A percentile compares a stretch with the other conserved stretches of the same genome.
phyloP scores from a whole-genome alignment of 2,113 vertebrate genomes.

The Shinisaurus crocodilurus region DNA sequence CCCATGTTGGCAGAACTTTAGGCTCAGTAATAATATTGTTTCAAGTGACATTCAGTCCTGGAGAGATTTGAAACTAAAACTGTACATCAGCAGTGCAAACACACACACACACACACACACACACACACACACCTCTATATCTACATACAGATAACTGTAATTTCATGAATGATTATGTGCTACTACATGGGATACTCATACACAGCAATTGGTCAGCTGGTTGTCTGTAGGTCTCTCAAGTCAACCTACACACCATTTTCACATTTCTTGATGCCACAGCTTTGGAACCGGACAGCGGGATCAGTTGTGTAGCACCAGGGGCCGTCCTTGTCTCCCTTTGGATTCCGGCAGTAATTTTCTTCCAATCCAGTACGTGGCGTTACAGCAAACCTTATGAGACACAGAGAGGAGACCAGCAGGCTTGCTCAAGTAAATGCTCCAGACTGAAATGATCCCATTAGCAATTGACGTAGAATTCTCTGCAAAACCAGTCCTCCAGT shows the following conservation, averaged over 20 bases:
- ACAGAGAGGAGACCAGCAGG: not conserved
- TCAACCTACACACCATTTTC: constrained; percentile 79
- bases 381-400: constrained; percentile 84
- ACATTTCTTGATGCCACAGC: constrained; percentile 90
- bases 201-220: not conserved
- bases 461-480: not conserved
- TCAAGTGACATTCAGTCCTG: not conserved
- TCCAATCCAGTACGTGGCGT: constrained; percentile 86
- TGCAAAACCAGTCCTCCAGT: not conserved
- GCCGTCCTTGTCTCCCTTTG: constrained; percentile 86
- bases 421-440: not conserved
- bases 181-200: too few species aligned
- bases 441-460: not conserved
- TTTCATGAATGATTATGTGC: not conserved
- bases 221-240: not conserved
- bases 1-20: not conserved
- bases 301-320: constrained; percentile 95
- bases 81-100: not conserved
- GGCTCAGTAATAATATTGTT: not conserved
- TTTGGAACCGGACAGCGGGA: constrained; percentile 84
- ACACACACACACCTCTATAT: too few species aligned
- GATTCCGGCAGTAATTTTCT: constrained; percentile 95
- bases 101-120: too few species aligned
- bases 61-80: not conserved
- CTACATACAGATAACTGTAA: not conserved